phyloP scores from a whole-genome alignment of 2,113 vertebrate genomes.

The Pterocles orientalis region DNA sequence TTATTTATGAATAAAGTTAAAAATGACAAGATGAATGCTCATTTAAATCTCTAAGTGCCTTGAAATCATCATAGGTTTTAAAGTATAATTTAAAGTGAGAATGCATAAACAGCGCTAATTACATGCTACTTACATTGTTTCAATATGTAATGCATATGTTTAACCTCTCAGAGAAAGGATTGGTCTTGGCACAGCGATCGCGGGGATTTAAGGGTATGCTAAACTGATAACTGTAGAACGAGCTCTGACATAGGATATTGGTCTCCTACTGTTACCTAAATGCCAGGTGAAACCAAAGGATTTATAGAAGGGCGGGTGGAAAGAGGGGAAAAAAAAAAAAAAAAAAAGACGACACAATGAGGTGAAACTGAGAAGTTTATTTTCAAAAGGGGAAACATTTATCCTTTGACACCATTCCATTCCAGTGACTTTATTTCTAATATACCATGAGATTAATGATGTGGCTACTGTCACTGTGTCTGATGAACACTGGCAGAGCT shows the following conservation, averaged over 20 bases:
- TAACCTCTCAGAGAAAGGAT: conserved; percentile 63
- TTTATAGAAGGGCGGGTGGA: conserved; percentile 3
- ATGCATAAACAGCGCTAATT: conserved; percentile 60
- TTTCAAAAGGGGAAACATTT: conserved; percentile 64
- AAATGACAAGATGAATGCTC: conserved; percentile 60
- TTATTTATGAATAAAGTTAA: conserved; percentile 65
- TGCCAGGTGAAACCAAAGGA: conserved; percentile 67
- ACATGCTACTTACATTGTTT: conserved; percentile 66
- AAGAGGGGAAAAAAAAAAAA: background rate
- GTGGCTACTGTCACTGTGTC: conserved; percentile 58
- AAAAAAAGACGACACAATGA: background rate
- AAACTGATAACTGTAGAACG: conserved; percentile 62
- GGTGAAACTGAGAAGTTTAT: conserved; percentile 57
- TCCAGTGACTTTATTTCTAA: conserved; percentile 68
- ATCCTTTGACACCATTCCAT: conserved; percentile 70
- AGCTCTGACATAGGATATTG: conserved; percentile 60
- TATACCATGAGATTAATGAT: conserved; percentile 67
- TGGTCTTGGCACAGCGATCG: conserved; percentile 52
- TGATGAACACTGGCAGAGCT: conserved; percentile 69
- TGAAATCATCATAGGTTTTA: conserved; percentile 51
- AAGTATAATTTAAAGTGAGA: conserved; percentile 62
- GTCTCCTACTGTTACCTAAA: conserved; percentile 65
- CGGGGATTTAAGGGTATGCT: conserved; percentile 53
- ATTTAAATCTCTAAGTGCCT: conserved; percentile 45
- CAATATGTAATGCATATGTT: conserved; percentile 69